Evolutionary conservation across 2,113 vertebrate species (phyloP).

Genomic region (Gallinago paraguaiae): DNA sequence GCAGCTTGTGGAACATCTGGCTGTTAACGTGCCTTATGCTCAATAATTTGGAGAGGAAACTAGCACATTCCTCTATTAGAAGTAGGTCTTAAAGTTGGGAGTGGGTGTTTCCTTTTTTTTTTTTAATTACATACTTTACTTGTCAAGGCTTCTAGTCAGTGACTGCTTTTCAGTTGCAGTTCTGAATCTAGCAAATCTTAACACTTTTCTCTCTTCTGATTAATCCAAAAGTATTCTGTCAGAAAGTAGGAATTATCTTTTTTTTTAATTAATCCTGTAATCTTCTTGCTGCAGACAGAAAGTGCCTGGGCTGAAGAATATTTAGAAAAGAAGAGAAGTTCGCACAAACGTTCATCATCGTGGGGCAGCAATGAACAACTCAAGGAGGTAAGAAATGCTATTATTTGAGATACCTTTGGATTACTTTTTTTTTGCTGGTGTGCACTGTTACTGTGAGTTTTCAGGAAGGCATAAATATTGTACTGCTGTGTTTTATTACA

Average conservation of each 20-base stretch:
- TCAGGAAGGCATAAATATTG: not conserved
- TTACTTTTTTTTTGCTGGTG: not conserved
- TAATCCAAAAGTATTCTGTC: not conserved
- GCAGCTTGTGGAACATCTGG: not conserved
- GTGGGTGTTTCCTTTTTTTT: not conserved
- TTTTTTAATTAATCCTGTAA: not conserved
- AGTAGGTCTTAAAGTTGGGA: not conserved
- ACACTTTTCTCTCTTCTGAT: not conserved
- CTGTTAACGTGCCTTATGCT: not conserved
- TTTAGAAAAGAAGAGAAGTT: constrained; percentile 89
- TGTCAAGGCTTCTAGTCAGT: not conserved
- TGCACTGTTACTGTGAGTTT: not conserved
- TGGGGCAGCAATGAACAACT: constrained; percentile 98
- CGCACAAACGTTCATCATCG: constrained; percentile 95
- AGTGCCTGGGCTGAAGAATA: constrained; percentile 96
- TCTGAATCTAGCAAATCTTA: not conserved
- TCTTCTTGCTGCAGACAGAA: constrained; percentile 84
- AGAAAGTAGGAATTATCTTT: not conserved
- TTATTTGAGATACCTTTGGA: not conserved
- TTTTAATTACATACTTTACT: not conserved
- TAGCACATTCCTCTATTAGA: not conserved
- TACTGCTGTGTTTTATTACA: not conserved
- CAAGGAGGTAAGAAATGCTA: constrained; percentile 87
- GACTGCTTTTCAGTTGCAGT: not conserved
- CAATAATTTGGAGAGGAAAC: not conserved